Evolutionary conservation across 1,140 invertebrate species (phyloP).

Genomic region (Diploscapter pachys): DNA sequence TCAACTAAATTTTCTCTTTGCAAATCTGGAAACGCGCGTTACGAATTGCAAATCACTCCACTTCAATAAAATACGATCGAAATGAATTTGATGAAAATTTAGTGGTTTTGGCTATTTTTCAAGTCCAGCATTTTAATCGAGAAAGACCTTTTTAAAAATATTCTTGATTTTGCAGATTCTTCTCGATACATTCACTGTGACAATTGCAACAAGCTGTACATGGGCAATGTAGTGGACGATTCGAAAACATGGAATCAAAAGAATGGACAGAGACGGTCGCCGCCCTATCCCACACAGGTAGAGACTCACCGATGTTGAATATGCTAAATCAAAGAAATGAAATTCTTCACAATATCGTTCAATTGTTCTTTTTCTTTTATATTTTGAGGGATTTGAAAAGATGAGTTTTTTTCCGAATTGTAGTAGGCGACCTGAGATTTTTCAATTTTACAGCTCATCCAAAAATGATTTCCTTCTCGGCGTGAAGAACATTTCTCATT

Average conservation of each 20-base stretch:
- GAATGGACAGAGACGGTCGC: slow-evolving; percentile 25
- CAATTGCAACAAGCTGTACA: slow-evolving; percentile 39
- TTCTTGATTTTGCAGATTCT: slow-evolving; percentile 32
- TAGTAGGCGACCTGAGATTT: background rate
- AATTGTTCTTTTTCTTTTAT: too few relatives aligned
- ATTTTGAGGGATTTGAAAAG: too few relatives aligned
- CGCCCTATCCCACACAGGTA: slow-evolving; percentile 38
- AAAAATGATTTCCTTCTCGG: background rate
- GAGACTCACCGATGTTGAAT: too few relatives aligned
- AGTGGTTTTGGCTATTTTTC: background rate
- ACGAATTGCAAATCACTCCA: background rate
- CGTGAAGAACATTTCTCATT: background rate
- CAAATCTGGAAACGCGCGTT: background rate
- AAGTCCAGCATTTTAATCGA: background rate
- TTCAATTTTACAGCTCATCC: background rate
- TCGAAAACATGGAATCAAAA: slow-evolving; percentile 26
- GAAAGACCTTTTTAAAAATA: background rate
- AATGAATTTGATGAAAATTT: background rate
- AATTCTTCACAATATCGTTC: too few relatives aligned
- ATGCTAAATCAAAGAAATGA: too few relatives aligned
- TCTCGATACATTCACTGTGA: slow-evolving; percentile 42
- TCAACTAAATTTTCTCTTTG: background rate
- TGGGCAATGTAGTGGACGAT: slow-evolving; percentile 22
- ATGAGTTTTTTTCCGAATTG: background rate
- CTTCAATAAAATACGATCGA: background rate